These are phyloP conservation scores for Dysidea cf. avara DNA, from an alignment of 37 sponge, comb jelly and placozoan genomes.

Conservation along the genomic window DNA sequence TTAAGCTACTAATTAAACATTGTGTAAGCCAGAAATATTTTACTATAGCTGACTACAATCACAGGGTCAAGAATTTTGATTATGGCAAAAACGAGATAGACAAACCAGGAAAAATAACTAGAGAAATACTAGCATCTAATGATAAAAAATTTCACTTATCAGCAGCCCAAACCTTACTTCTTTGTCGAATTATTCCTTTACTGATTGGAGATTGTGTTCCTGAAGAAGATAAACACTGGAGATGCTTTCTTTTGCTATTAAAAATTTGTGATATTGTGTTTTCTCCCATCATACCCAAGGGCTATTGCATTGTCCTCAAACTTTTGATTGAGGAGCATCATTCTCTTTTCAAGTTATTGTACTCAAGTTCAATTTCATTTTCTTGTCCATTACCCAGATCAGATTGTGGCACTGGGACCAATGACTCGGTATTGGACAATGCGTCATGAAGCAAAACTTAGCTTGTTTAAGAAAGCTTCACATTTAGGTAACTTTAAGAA, in stretches of 20 bases:
- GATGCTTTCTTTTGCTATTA: constrained; percentile 9
- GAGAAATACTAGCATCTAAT: neutral
- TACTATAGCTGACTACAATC: constrained; percentile 20
- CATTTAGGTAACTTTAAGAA: constrained; percentile 32
- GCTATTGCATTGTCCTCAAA: neutral
- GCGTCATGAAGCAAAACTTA: constrained; percentile 45
- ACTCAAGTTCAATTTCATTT: constrained; percentile 30
- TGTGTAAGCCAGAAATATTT: constrained; percentile 5
- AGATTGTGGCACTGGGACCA: constrained; percentile 17
- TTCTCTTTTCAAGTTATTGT: too few relatives aligned
- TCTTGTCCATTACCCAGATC: constrained; percentile 24
- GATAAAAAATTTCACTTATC: constrained; percentile 13
- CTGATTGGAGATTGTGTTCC: constrained; percentile 36
- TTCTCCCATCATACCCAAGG: too few relatives aligned
- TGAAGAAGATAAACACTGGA: constrained; percentile 29
- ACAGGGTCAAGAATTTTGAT: constrained; percentile 17
- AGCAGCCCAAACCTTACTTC: constrained; percentile 18
- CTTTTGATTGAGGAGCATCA: constrained; percentile 36
- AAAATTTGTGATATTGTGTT: too few relatives aligned
- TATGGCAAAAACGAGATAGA: constrained; percentile 20
- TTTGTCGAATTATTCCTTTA: constrained; percentile 29
- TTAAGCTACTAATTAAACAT: constrained; percentile 22
- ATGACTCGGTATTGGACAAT: constrained; percentile 38
- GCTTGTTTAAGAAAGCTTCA: too few relatives aligned
- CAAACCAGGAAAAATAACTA: constrained; percentile 11